phyloP scores from a whole-genome alignment of 2,113 vertebrate species.

The Mugil cephalus region DNA sequence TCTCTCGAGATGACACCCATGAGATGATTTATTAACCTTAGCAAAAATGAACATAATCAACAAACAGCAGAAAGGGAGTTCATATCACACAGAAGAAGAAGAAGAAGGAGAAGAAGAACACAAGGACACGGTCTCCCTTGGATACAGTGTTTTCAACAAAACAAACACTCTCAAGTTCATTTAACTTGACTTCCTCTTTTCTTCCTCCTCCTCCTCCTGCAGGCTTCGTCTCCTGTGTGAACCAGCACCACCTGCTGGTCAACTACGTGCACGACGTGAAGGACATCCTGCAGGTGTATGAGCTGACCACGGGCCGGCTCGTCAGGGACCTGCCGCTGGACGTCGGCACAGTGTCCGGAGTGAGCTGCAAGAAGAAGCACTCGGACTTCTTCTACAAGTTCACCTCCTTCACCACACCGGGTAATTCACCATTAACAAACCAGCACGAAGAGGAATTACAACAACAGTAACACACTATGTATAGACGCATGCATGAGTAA shows the following conservation, averaged over 20 bases:
- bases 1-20: too few species aligned
- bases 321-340: constrained; percentile 79
- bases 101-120: neutral
- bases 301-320: constrained; percentile 65
- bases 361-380: constrained; percentile 86
- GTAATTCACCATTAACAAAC: constrained; percentile 34
- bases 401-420: constrained; percentile 84
- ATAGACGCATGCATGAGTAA: too few species aligned
- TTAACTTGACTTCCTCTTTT: constrained; percentile 2
- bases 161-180: accelerated
- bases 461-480: too few species aligned
- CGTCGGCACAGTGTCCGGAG: constrained; percentile 79
- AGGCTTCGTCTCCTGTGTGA: constrained; percentile 83
- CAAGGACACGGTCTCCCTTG: neutral
- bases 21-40: too few species aligned
- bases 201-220: neutral
- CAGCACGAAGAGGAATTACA: too few species aligned
- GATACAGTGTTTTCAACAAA: neutral
- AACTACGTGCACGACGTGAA: constrained; percentile 84
- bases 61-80: too few species aligned
- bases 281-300: constrained; percentile 81
- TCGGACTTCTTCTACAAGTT: constrained; percentile 85
- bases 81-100: neutral
- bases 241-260: constrained; percentile 82
- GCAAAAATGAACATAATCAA: too few species aligned